phyloP scores from a whole-genome alignment of 92 coral and sea anemone species.

The Scolanthus callimorphus region DNA sequence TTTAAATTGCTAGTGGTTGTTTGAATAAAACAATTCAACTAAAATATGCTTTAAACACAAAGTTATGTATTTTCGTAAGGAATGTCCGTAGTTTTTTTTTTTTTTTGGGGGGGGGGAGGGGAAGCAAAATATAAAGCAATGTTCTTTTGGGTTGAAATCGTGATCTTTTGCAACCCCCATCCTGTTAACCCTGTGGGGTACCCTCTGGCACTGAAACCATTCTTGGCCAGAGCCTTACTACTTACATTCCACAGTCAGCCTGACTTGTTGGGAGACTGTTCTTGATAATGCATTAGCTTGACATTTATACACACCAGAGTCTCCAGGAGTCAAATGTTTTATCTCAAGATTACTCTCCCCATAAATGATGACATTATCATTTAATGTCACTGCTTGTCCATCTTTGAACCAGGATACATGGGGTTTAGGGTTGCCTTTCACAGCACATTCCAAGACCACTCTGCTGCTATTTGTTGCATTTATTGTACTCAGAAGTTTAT shows the following conservation, averaged over 20 bases:
- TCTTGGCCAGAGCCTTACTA: too few relatives aligned
- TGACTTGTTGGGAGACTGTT: conserved; percentile 23
- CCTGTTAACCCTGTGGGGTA: too few relatives aligned
- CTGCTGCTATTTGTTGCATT: conserved; percentile 48
- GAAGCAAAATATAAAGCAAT: too few relatives aligned
- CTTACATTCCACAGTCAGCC: conserved; percentile 72
- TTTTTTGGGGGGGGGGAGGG: too few relatives aligned
- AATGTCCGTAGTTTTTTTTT: too few relatives aligned
- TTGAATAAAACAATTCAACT: too few relatives aligned
- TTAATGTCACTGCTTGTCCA: conserved; percentile 38
- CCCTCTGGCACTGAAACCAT: too few relatives aligned
- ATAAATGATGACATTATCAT: conserved; percentile 29
- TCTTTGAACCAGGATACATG: conserved; percentile 74
- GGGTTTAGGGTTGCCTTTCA: conserved; percentile 75
- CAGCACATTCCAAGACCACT: conserved; percentile 63
- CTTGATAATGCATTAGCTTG: conserved; percentile 30
- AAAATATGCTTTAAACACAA: too few relatives aligned
- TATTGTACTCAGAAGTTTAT: conserved; percentile 24
- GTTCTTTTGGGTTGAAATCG: too few relatives aligned
- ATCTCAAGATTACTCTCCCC: conserved; percentile 78
- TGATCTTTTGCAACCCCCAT: too few relatives aligned
- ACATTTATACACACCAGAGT: conserved; percentile 82
- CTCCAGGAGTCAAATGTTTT: conserved; percentile 39
- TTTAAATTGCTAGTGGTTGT: too few relatives aligned
- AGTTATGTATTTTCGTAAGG: too few relatives aligned